Conservation (phyloP, 2,113 vertebrate species). For the Pedetes capensis region DNA sequence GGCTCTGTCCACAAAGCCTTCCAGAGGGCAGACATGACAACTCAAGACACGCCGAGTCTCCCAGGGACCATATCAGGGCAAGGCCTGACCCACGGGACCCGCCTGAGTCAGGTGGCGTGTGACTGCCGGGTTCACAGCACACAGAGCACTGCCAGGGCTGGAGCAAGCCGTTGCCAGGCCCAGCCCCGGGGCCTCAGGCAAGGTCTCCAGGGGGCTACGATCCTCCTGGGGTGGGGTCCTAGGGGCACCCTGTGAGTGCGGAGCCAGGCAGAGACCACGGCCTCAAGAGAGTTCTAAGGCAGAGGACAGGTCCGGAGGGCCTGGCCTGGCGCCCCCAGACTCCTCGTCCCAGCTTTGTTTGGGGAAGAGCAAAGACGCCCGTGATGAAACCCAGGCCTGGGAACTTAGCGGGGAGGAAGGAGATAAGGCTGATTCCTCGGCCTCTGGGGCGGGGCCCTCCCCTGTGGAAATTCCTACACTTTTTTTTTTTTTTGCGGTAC, state of each 20-base stretch:
- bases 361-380: not conserved
- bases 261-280: not conserved
- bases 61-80: not conserved
- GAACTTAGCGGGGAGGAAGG: rapidly evolving
- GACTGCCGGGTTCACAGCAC: not conserved
- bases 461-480: not conserved
- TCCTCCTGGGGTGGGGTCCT: not conserved
- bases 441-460: not conserved
- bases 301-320: not conserved
- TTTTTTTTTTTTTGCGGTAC: not conserved
- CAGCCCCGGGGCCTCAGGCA: not conserved
- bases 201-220: not conserved
- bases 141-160: not conserved
- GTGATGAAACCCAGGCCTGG: not conserved
- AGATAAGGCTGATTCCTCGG: not conserved
- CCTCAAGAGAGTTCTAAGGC: not conserved
- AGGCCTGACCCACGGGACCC: not conserved
- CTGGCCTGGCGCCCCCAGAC: not conserved
- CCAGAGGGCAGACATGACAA: not conserved
- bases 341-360: not conserved
- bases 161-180: not conserved
- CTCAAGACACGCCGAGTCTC: not conserved
- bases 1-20: not conserved
- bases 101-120: not conserved
- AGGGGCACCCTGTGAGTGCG: not conserved